Evolutionary conservation across 2,113 vertebrate species (phyloP).

Genomic region (Ctenodactylus gundi): DNA sequence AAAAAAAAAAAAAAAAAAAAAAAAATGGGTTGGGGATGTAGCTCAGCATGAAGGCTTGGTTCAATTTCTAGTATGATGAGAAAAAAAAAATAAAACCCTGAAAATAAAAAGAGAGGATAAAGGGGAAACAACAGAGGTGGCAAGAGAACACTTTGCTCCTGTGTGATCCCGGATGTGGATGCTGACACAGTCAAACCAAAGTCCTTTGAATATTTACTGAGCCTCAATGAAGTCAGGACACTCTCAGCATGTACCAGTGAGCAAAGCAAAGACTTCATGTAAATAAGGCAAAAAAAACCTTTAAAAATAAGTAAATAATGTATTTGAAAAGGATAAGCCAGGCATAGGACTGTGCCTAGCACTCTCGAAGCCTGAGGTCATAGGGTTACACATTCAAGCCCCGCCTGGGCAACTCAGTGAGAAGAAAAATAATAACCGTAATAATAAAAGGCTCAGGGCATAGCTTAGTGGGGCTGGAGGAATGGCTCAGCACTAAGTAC

Average conservation of each 20-base stretch:
- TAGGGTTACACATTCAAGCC: too few relatives aligned
- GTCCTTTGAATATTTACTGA: background rate
- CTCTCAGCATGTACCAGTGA: background rate
- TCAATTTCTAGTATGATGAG: too few relatives aligned
- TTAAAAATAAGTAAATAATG: constrained; percentile 6
- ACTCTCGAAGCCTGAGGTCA: too few relatives aligned
- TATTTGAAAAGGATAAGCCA: too few relatives aligned
- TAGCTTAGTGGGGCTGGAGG: too few relatives aligned
- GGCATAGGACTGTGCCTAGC: too few relatives aligned
- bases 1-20: background rate
- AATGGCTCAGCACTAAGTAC: too few relatives aligned
- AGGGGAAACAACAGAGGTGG: background rate
- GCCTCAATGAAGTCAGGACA: background rate
- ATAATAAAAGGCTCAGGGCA: background rate
- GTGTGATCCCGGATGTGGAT: too few relatives aligned
- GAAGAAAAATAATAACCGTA: background rate
- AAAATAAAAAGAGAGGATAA: background rate
- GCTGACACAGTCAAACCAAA: too few relatives aligned
- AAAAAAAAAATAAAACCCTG: too few relatives aligned
- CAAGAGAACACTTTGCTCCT: background rate
- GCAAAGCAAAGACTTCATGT: background rate
- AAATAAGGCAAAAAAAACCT: background rate
- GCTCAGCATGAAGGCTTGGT: too few relatives aligned
- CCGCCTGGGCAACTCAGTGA: background rate
- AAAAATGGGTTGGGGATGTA: too few relatives aligned